These are phyloP conservation scores for Sarcoramphus papa DNA, from an alignment of 2,797 vertebrate genomes.

Conservation along the genomic window DNA sequence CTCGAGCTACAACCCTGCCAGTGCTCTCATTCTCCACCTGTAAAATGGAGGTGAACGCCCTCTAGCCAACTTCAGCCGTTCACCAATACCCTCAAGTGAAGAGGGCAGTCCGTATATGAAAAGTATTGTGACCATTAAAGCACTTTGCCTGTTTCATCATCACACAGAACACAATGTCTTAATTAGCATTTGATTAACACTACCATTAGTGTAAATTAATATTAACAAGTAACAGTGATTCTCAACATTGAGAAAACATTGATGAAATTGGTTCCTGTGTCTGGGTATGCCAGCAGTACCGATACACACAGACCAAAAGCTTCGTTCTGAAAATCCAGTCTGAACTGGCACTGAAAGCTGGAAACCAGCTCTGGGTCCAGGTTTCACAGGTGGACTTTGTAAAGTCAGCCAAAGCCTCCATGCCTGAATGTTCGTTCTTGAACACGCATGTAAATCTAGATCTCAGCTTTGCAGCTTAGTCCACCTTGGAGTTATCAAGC, in stretches of 20 bases:
- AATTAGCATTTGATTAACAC: not conserved
- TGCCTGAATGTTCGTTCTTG: not conserved
- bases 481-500: not conserved
- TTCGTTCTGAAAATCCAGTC: not conserved
- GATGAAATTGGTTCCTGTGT: not conserved
- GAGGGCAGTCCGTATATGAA: accelerated
- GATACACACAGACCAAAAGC: not conserved
- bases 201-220: not conserved
- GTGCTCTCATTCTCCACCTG: not conserved
- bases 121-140: not conserved
- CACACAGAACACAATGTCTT: not conserved
- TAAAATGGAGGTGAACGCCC: not conserved
- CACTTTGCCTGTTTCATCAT: not conserved
- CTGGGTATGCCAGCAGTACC: not conserved
- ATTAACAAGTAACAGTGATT: not conserved
- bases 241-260: not conserved
- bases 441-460: not conserved
- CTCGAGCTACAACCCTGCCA: not conserved
- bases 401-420: not conserved
- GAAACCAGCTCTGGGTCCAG: not conserved
- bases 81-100: not conserved
- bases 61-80: not conserved
- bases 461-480: not conserved
- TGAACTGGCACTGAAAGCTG: not conserved
- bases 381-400: not conserved